phyloP scores from a whole-genome alignment of 1,140 invertebrate genomes.

The Caenorhabditis remanei region DNA sequence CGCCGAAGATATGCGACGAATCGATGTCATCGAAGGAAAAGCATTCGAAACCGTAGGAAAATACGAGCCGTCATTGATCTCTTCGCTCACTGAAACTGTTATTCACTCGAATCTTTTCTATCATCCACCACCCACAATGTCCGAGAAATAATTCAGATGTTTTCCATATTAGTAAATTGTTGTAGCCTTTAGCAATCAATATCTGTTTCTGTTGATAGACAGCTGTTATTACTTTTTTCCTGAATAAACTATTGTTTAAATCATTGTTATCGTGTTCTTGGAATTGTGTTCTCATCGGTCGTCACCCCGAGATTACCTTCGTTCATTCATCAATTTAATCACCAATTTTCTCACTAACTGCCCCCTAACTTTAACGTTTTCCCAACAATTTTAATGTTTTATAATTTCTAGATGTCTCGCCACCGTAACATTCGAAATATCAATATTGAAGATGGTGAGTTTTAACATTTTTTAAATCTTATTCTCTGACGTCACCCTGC shows the following conservation, averaged over 20 bases:
- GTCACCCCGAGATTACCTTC: too few species aligned
- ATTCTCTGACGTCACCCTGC: background rate
- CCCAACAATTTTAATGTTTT: background rate
- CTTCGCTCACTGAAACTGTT: conserved; percentile 64
- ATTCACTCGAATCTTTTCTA: conserved; percentile 68
- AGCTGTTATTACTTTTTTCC: too few species aligned
- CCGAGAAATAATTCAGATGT: conserved; percentile 29
- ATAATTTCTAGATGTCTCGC: conserved; percentile 23
- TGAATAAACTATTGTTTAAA: too few species aligned
- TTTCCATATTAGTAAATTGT: too few species aligned
- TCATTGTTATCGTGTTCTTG: too few species aligned
- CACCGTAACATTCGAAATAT: conserved; percentile 16
- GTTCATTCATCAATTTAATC: too few species aligned
- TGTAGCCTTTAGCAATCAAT: too few species aligned
- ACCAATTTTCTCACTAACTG: too few species aligned
- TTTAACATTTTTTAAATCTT: background rate
- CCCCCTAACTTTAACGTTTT: background rate
- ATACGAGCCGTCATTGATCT: conserved; percentile 70
- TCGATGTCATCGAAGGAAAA: conserved; percentile 58
- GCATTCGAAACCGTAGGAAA: conserved; percentile 57
- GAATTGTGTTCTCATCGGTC: too few species aligned
- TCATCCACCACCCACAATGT: conserved; percentile 67
- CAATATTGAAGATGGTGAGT: conserved; percentile 8
- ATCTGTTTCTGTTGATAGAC: too few species aligned
- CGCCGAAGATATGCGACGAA: conserved; percentile 20